phyloP scores from a whole-genome alignment of 1,140 invertebrate genomes.

The Drosophila sechellia region DNA sequence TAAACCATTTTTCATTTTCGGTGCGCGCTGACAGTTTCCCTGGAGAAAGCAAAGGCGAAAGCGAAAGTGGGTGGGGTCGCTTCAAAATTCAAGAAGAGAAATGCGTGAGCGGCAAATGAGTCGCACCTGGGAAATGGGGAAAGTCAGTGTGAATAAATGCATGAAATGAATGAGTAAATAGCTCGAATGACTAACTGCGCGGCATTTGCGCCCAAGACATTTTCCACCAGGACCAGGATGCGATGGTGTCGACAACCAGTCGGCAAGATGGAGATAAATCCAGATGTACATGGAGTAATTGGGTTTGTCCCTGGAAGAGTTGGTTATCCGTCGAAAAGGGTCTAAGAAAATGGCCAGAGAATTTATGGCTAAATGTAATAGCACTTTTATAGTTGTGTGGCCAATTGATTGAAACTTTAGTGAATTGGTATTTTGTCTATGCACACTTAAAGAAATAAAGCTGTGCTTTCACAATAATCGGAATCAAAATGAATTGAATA shows the following conservation, averaged over 20 bases:
- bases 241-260: conserved; percentile 29
- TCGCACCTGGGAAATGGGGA: conserved; percentile 54
- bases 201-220: conserved; percentile 50
- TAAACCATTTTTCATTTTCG: conserved; percentile 64
- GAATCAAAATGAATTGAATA: too few relatives aligned
- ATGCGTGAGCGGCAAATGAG: conserved; percentile 68
- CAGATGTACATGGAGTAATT: conserved; percentile 24
- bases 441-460: background rate
- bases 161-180: conserved; percentile 81
- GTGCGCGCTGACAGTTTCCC: conserved; percentile 60
- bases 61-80: conserved; percentile 49
- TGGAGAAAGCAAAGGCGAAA: conserved; percentile 38
- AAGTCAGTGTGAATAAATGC: conserved; percentile 78
- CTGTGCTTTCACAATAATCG: too few relatives aligned
- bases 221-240: conserved; percentile 22
- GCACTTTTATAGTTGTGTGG: conserved; percentile 25
- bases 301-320: conserved; percentile 21
- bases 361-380: conserved; percentile 23
- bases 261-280: conserved; percentile 32
- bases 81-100: conserved; percentile 72
- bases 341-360: background rate
- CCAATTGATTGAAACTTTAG: conserved; percentile 17
- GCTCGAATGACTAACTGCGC: conserved; percentile 73
- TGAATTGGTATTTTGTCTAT: background rate
- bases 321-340: conserved; percentile 12